Conservation (phyloP, 2,888 invertebrate species). For the Napeogenes sylphis region DNA sequence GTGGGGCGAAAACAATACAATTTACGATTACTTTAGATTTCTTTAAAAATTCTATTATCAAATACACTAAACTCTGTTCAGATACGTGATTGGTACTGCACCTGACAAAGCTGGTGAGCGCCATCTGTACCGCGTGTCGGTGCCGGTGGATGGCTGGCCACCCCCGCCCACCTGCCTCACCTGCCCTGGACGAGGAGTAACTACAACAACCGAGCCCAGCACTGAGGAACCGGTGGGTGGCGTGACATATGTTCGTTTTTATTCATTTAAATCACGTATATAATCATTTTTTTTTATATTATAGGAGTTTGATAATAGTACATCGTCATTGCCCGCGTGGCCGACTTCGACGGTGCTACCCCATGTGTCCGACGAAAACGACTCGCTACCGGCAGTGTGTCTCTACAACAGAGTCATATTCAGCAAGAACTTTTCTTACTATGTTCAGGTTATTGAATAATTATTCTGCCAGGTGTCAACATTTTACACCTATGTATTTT, state of each 20-base stretch:
- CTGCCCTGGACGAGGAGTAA: conserved; percentile 52
- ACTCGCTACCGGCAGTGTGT: conserved; percentile 75
- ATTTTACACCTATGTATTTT: too few species aligned
- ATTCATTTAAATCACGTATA: neutral
- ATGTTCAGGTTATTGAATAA: conserved; percentile 66
- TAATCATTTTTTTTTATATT: neutral
- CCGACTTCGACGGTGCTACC: conserved; percentile 65
- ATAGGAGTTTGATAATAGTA: conserved; percentile 59
- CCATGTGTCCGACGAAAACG: conserved; percentile 61
- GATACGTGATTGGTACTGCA: conserved; percentile 89
- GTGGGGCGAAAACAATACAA: too few species aligned
- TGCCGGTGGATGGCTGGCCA: conserved; percentile 60
- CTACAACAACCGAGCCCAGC: conserved; percentile 40
- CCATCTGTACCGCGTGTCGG: conserved; percentile 85
- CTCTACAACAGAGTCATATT: conserved; percentile 82
- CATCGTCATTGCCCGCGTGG: conserved; percentile 57
- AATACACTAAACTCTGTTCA: conserved; percentile 7
- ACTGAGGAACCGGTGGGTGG: conserved; percentile 46
- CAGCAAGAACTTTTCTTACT: conserved; percentile 79
- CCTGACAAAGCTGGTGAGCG: conserved; percentile 87
- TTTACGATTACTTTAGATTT: too few species aligned
- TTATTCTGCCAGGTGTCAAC: neutral
- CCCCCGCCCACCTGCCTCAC: conserved; percentile 78
- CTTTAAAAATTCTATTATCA: too few species aligned
- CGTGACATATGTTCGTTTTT: neutral